phyloP scores from a whole-genome alignment of 2,888 invertebrate genomes.

The Netelia inedita region DNA sequence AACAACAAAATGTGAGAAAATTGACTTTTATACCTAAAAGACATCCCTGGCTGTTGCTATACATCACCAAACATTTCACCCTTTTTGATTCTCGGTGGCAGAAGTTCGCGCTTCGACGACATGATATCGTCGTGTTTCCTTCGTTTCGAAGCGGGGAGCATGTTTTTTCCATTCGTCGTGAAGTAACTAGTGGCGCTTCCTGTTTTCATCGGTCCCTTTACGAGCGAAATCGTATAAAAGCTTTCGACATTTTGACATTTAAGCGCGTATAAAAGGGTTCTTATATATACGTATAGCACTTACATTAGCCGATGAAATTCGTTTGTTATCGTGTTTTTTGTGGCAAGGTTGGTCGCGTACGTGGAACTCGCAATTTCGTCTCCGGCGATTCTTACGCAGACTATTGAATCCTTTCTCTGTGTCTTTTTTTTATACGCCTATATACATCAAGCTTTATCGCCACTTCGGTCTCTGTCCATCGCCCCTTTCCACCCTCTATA shows the following conservation, averaged over 20 bases:
- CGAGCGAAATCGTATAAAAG: conserved; percentile 73
- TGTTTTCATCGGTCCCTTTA: neutral
- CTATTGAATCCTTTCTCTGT: conserved; percentile 14
- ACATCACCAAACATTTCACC: neutral
- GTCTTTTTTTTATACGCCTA: neutral
- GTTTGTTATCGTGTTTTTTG: conserved; percentile 34
- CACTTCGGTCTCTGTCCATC: conserved; percentile 20
- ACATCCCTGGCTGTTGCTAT: too few relatives aligned
- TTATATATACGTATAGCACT: conserved; percentile 66
- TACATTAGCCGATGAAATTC: conserved; percentile 55
- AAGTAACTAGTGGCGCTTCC: neutral
- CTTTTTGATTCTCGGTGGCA: neutral
- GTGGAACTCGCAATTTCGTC: conserved; percentile 18
- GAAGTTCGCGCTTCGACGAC: too few relatives aligned
- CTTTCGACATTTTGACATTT: conserved; percentile 76
- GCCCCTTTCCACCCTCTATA: neutral
- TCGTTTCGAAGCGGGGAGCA: neutral
- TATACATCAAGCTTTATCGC: conserved; percentile 37
- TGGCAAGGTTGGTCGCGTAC: conserved; percentile 2
- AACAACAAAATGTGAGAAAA: too few relatives aligned
- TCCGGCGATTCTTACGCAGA: conserved; percentile 5
- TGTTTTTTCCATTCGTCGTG: neutral
- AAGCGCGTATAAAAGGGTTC: conserved; percentile 71
- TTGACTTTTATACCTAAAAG: too few relatives aligned
- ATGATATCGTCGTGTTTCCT: too few relatives aligned